Evolutionary conservation across 2,797 vertebrate species (phyloP).

Genomic region (Anguilla pacifica): DNA sequence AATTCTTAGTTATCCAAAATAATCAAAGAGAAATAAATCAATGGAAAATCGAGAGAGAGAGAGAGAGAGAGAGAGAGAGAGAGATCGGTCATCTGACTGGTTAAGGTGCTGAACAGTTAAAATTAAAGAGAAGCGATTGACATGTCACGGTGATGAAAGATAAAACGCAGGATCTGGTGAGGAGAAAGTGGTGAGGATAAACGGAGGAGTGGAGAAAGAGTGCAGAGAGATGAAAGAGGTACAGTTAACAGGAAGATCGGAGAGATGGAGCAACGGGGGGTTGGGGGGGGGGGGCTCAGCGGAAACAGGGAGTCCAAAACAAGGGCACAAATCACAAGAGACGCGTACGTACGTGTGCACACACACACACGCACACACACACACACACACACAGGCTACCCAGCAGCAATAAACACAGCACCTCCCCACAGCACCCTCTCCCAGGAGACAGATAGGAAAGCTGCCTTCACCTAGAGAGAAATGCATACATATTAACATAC

Average conservation of each 20-base stretch:
- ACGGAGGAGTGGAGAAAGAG: not conserved
- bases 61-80: no score
- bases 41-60: no score
- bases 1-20: no score
- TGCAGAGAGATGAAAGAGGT: not conserved
- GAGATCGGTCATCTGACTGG: no score
- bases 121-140: no score
- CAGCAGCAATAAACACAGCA: constrained; percentile 32
- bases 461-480: constrained; percentile 25
- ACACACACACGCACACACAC: not conserved
- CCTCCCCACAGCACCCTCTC: constrained; percentile 22
- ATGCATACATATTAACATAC: constrained; percentile 44
- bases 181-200: not conserved
- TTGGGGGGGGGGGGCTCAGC: not conserved
- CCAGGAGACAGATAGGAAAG: constrained; percentile 24
- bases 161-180: not conserved
- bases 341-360: not conserved
- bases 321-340: constrained; percentile 20
- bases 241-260: not conserved
- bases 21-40: no score
- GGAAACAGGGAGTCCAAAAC: not conserved
- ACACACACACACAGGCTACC: constrained; percentile 3
- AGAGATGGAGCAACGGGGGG: constrained; percentile 10
- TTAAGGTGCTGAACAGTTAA: no score
- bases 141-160: no score